Percentiles rank a stretch among this genome's conserved stretches.
phyloP scores from a whole-genome alignment of 2,888 invertebrate species.

The Boloria selene region DNA sequence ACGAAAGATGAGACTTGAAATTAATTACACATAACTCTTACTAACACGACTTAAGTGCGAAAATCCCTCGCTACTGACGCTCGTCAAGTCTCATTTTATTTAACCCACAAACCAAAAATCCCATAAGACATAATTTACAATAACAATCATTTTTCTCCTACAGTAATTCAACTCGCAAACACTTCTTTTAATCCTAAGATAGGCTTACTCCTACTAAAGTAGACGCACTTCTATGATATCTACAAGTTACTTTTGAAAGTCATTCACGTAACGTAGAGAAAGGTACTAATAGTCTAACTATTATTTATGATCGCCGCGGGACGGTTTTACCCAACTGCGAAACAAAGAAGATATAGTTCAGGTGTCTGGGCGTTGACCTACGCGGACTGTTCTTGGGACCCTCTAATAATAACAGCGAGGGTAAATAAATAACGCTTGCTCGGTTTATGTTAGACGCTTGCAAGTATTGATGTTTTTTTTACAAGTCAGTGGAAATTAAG shows the following conservation, averaged over 20 bases:
- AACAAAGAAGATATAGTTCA: slow-evolving; percentile 22
- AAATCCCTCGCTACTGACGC: too few species aligned
- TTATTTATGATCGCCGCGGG: slow-evolving; percentile 34
- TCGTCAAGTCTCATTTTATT: too few species aligned
- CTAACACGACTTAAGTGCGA: too few species aligned
- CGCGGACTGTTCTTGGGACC: background rate
- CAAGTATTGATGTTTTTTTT: background rate
- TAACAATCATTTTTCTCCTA: too few species aligned
- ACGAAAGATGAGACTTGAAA: too few species aligned
- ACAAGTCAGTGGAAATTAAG: background rate
- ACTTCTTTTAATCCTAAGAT: too few species aligned
- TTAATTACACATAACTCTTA: too few species aligned
- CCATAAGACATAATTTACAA: too few species aligned
- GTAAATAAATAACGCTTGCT: slow-evolving; percentile 1
- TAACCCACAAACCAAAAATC: too few species aligned
- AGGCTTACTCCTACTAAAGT: too few species aligned
- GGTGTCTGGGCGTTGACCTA: slow-evolving; percentile 40
- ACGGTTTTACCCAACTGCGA: slow-evolving; percentile 25
- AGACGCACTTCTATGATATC: too few species aligned
- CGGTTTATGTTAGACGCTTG: background rate
- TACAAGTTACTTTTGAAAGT: slow-evolving; percentile 7
- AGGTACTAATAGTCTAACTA: slow-evolving; percentile 29
- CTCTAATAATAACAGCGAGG: background rate
- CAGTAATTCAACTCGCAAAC: too few species aligned
- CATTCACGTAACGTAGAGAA: slow-evolving; percentile 11